Base-by-base conservation (phyloP, 2,888 invertebrate genomes). In the Seladonia tumulorum region DNA sequence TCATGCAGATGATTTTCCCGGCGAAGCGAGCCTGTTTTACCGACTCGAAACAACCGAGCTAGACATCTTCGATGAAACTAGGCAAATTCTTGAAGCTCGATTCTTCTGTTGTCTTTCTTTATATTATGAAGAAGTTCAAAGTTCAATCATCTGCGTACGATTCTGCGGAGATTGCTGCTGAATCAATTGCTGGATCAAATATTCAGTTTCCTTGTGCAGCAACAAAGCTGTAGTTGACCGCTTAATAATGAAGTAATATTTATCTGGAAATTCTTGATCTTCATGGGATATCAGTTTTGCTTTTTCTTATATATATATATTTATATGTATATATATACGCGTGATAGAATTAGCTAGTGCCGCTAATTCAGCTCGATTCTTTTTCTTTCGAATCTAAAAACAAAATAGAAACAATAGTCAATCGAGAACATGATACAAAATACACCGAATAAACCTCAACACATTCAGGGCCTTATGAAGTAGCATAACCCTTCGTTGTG, bases 351-450 rank as follows among this genome's bases (percentile, higher is more conserved):
- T 85, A 90, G 84, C 83, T 86, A 75, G 76, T 68, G 83, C 84
- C 85, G 89, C 53, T 86, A 88, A 96, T 97, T 97, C 97, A 97
- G 96, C 97, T 97, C 83, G 97, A 97, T 95, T 97, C 96, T 93
- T 97, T 97, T 93, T 96, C 97, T 95, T 97, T 97, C 91, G 97
- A 96, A 95, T 97, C 97, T 97, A 96, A n/a, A 96, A 92, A 79
- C 57, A 57, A 81, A 81, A 83, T 45, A 72, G 77, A 86, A 22
- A 18, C 39, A 70, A n/a, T 70, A 14, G n/a, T 70, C n/a, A 42
- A 42, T 70, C 42, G 12, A 42, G 68, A 68, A 68, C 35, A 39
- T 1, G 42, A 70, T 70, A n/a, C 42, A 70, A 35, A 68, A 8
- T 12, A 35, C 22, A 22, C 12, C 3, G 39, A 39, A 10, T n/a